A percentile compares a stretch with the other conserved stretches of the same genome.
Evolutionary conservation across 2,888 invertebrate genomes (phyloP).

Genomic region (Scaptomyza reducta): DNA sequence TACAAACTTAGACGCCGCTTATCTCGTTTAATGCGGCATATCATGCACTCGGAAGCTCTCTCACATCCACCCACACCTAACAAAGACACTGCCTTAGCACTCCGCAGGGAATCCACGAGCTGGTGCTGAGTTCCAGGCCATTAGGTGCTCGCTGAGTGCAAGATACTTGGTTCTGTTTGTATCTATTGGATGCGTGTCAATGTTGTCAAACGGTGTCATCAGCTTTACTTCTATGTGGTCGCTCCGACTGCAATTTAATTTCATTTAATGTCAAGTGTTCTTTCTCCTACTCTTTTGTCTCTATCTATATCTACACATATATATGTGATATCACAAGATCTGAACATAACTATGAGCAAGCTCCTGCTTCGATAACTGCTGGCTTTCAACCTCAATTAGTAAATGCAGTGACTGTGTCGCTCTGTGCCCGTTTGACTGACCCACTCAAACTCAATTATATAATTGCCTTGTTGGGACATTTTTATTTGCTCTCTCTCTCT

Average conservation of each 20-base stretch:
- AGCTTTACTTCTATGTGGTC: constrained; percentile 21
- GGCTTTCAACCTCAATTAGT: constrained; percentile 62
- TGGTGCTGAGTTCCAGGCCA: constrained; percentile 47
- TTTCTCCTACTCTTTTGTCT: neutral
- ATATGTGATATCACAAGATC: constrained; percentile 41
- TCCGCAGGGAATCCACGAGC: constrained; percentile 16
- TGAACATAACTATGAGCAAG: constrained; percentile 21
- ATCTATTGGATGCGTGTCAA: constrained; percentile 62
- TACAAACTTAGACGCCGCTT: constrained; percentile 52
- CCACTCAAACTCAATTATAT: constrained; percentile 62
- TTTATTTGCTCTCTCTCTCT: constrained; percentile 10
- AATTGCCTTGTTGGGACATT: constrained; percentile 46
- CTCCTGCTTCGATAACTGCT: constrained; percentile 12
- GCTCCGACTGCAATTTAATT: constrained; percentile 64
- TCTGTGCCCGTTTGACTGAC: constrained; percentile 7
- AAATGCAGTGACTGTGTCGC: constrained; percentile 61
- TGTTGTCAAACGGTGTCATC: constrained; percentile 79
- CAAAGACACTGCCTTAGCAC: constrained; percentile 37
- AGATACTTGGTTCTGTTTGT: constrained; percentile 16
- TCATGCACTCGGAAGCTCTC: constrained; percentile 49
- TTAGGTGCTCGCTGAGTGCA: constrained; percentile 62
- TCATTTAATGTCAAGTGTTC: constrained; percentile 68
- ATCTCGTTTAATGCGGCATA: constrained; percentile 65
- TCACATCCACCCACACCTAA: constrained; percentile 10
- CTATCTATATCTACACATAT: neutral